Evolutionary conservation across 2,113 vertebrate species (phyloP).

Genomic region (Varanus salvator): DNA sequence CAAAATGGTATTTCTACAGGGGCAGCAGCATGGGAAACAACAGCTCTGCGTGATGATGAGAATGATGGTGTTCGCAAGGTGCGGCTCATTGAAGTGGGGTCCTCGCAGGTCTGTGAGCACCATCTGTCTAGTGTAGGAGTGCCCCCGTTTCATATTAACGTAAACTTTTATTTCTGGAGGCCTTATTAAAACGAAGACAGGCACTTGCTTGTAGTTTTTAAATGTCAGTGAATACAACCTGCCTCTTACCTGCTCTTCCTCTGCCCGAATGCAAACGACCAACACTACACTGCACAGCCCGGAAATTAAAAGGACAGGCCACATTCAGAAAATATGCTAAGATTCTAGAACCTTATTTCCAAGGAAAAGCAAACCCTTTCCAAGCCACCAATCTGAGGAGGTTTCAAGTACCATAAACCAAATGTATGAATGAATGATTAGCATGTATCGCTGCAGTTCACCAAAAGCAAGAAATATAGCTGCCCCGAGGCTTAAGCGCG

Average conservation of each 20-base stretch:
- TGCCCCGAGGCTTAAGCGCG: too few relatives aligned
- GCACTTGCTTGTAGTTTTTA: background rate
- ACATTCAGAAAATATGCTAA: background rate
- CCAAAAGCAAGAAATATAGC: background rate
- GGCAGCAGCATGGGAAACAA: too few relatives aligned
- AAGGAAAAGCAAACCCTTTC: background rate
- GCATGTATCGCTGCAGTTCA: background rate
- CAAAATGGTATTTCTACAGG: background rate
- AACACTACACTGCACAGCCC: background rate
- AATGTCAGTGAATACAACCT: background rate
- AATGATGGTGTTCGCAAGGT: too few relatives aligned
- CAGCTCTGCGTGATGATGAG: too few relatives aligned
- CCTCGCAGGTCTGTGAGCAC: too few relatives aligned
- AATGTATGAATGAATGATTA: background rate
- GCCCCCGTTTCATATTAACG: background rate
- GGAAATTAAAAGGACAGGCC: background rate
- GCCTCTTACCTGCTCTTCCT: background rate
- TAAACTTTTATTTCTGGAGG: background rate
- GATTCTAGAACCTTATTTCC: background rate
- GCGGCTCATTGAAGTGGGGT: too few relatives aligned
- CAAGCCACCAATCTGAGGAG: background rate
- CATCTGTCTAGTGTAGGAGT: background rate
- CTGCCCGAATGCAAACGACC: background rate
- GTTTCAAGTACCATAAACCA: too few relatives aligned
- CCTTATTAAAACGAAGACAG: background rate